Evolutionary conservation across 2,888 invertebrate genomes (phyloP).

Genomic region (Xanthorhoe designata): DNA sequence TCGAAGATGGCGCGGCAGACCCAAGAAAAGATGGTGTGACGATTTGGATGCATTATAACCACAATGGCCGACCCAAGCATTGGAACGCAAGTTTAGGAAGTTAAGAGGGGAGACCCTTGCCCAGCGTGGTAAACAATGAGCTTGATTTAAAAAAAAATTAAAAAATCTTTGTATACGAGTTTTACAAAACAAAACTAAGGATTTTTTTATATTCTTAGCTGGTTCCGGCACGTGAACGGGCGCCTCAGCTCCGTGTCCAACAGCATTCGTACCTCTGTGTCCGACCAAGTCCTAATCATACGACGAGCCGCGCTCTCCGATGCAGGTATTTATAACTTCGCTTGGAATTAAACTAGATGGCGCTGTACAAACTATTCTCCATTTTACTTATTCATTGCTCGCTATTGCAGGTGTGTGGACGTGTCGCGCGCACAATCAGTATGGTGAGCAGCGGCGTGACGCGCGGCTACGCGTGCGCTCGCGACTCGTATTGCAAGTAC

Average conservation of each 20-base stretch:
- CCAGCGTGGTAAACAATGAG: no score
- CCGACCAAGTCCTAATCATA: constrained; percentile 89
- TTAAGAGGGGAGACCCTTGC: no score
- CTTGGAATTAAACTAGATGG: not conserved
- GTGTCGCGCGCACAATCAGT: constrained; percentile 90
- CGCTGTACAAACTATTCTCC: not conserved
- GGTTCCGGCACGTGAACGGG: constrained; percentile 86
- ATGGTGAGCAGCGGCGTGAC: constrained; percentile 89
- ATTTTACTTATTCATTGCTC: not conserved
- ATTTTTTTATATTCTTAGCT: constrained; percentile 63
- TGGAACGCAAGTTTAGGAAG: no score
- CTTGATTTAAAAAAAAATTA: no score
- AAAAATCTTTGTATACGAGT: no score
- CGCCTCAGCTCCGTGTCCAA: constrained; percentile 87
- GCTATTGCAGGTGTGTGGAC: constrained; percentile 86
- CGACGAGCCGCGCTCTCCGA: constrained; percentile 88
- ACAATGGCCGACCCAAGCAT: no score
- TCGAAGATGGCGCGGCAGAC: no score
- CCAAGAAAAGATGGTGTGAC: no score
- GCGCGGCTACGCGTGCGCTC: constrained; percentile 88
- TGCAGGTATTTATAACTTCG: constrained; percentile 55
- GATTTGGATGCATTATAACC: no score
- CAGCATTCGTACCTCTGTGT: constrained; percentile 86
- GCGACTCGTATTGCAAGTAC: constrained; percentile 87
- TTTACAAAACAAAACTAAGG: no score